Evolutionary conservation across 2,888 invertebrate species (phyloP).

Genomic region (Apamea epomidion): DNA sequence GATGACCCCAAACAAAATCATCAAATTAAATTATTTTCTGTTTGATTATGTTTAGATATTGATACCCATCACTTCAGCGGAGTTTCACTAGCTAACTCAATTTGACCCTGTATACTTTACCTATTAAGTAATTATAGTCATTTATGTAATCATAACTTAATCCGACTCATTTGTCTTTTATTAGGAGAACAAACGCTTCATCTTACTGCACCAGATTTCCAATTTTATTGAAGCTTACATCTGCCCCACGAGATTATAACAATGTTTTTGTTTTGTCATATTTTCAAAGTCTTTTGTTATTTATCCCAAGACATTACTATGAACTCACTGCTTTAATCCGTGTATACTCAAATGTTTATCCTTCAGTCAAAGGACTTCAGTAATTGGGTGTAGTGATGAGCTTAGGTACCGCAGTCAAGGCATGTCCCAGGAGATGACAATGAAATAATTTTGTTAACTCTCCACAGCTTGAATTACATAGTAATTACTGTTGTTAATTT

Average conservation of each 20-base stretch:
- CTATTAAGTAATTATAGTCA: background rate
- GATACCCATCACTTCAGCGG: no score
- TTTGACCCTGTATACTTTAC: background rate
- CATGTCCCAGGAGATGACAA: slow-evolving; percentile 18
- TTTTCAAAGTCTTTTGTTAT: background rate
- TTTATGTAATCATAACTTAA: background rate
- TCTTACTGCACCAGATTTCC: background rate
- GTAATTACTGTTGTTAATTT: slow-evolving; percentile 53
- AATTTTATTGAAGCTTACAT: background rate
- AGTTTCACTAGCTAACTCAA: no score
- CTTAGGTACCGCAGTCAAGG: slow-evolving; percentile 4
- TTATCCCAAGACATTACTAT: background rate
- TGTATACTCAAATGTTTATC: background rate
- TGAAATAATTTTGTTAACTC: slow-evolving; percentile 40
- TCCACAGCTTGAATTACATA: slow-evolving; percentile 18
- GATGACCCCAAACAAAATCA: no score
- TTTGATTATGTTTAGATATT: no score
- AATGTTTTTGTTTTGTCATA: background rate
- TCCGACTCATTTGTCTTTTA: background rate
- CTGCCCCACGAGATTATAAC: background rate
- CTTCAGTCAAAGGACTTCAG: background rate
- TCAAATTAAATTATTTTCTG: no score
- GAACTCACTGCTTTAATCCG: background rate
- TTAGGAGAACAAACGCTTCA: background rate
- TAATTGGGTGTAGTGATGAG: slow-evolving; percentile 49